Evolutionary conservation across 2,113 vertebrate genomes (phyloP).

Genomic region (Plectropomus leopardus): DNA sequence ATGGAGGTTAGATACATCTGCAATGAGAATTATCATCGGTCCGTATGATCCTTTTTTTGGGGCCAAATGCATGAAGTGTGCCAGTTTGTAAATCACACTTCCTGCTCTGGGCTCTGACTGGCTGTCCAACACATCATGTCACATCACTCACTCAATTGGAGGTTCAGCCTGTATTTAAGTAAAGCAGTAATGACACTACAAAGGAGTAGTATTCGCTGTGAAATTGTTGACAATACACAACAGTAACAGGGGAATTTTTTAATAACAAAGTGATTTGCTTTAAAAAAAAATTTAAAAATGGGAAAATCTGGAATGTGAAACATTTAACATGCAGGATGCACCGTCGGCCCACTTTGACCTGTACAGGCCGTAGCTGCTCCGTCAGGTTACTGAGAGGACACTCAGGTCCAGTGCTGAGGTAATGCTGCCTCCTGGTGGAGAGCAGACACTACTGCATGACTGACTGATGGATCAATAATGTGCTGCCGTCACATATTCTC

Average conservation of each 20-base stretch:
- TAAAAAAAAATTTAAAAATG: not conserved
- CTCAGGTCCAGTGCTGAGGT: slow-evolving; percentile 6
- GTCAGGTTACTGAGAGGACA: not conserved
- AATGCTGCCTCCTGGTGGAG: slow-evolving; percentile 66
- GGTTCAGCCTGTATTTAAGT: not conserved
- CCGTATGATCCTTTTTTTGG: not conserved
- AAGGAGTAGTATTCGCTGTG: not conserved
- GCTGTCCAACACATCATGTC: not conserved
- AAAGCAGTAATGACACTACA: not conserved
- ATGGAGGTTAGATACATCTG: slow-evolving; percentile 22
- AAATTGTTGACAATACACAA: not conserved
- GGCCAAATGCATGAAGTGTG: slow-evolving; percentile 14
- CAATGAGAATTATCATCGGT: slow-evolving; percentile 12
- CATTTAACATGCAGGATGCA: not conserved
- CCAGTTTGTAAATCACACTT: slow-evolving; percentile 12
- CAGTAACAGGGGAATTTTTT: not conserved
- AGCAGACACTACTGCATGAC: not conserved
- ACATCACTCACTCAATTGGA: not conserved
- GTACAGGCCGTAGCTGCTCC: not conserved
- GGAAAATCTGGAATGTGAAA: no score
- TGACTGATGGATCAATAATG: not conserved
- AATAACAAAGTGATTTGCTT: not conserved
- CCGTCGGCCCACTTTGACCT: slow-evolving; percentile 14
- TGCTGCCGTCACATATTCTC: not conserved
- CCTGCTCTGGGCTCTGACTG: not conserved